phyloP scores from a whole-genome alignment of 1,140 invertebrate species.

The Drosophila leontia region DNA sequence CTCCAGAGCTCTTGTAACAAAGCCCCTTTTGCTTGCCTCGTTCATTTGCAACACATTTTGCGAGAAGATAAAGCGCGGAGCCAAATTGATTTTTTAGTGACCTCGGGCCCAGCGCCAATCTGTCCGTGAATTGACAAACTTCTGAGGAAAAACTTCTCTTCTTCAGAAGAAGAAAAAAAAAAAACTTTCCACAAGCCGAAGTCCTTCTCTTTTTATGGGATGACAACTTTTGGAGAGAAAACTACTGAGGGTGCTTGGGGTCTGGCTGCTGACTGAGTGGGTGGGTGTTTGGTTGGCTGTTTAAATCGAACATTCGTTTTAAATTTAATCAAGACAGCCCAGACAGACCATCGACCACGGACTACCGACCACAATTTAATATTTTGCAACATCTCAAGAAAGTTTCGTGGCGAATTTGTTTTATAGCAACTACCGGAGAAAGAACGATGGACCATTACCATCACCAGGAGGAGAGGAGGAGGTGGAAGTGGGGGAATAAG shows the following conservation, averaged over 20 bases:
- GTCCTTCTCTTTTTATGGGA: slow-evolving; percentile 3
- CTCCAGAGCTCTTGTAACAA: slow-evolving; percentile 1
- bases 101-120: slow-evolving; percentile 22
- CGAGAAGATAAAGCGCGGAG: slow-evolving; percentile 8
- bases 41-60: slow-evolving; percentile 25
- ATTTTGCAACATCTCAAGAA: slow-evolving; percentile 63
- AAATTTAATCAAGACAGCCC: slow-evolving; percentile 45
- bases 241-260: background rate
- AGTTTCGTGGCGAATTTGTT: slow-evolving; percentile 52
- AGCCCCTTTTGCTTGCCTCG: background rate
- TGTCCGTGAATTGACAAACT: slow-evolving; percentile 28
- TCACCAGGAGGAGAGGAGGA: background rate
- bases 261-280: background rate
- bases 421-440: slow-evolving; percentile 28
- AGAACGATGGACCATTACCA: slow-evolving; percentile 15
- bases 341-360: background rate
- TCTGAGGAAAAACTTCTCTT: background rate
- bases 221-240: slow-evolving; percentile 34
- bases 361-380: slow-evolving; percentile 60
- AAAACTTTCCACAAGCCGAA: slow-evolving; percentile 4
- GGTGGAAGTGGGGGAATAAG: too few species aligned
- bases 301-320: slow-evolving; percentile 59
- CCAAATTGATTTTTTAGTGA: slow-evolving; percentile 41
- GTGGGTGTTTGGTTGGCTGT: background rate
- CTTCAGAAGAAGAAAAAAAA: too few species aligned